Conservation (phyloP, 2,797 vertebrate genomes). For the Sebastes kiyomatsui region DNA sequence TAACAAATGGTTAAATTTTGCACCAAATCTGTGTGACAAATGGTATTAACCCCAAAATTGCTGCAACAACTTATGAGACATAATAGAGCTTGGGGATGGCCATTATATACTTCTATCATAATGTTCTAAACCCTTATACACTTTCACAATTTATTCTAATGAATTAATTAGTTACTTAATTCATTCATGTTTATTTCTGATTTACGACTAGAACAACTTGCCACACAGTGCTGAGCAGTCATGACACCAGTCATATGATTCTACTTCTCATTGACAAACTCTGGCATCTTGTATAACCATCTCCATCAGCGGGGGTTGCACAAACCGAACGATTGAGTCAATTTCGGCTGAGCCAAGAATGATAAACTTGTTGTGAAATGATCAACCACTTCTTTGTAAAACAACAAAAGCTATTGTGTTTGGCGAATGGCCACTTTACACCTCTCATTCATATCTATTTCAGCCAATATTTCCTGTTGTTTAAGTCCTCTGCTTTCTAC, state of each 20-base stretch:
- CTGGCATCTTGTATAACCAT: neutral
- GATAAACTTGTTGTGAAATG: neutral
- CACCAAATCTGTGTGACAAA: too few species aligned
- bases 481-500: neutral
- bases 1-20: too few species aligned
- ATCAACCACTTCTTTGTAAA: neutral
- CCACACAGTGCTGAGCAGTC: too few species aligned
- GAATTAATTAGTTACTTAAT: too few species aligned
- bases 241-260: neutral
- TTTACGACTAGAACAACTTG: too few species aligned
- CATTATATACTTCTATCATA: too few species aligned
- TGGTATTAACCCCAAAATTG: too few species aligned
- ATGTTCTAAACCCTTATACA: too few species aligned
- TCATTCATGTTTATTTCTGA: too few species aligned
- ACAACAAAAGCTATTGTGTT: neutral
- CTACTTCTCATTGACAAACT: neutral
- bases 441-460: neutral
- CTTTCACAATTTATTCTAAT: too few species aligned
- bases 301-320: neutral
- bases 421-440: neutral
- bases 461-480: neutral
- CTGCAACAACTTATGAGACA: too few species aligned
- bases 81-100: accelerated
- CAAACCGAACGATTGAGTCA: neutral
- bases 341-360: neutral